A percentile compares a stretch with the other conserved stretches of the same genome.
phyloP scores from a whole-genome alignment of 2,797 vertebrate genomes.

The Phataginus tetradactyla region DNA sequence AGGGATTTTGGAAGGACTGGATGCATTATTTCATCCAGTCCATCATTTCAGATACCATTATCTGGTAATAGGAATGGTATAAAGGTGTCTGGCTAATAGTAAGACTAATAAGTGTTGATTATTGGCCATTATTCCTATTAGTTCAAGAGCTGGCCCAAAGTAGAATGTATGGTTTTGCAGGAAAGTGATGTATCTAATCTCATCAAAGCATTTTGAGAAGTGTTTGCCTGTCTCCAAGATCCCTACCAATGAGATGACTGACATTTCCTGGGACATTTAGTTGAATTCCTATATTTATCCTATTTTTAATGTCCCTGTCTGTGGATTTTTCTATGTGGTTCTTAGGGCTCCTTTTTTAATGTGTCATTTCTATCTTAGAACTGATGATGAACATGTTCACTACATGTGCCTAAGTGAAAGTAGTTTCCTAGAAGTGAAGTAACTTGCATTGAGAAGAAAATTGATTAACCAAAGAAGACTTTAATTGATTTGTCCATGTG shows the following conservation, averaged over 20 bases:
- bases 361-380: conserved; percentile 12
- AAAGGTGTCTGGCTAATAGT: background rate
- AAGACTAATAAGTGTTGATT: conserved; percentile 27
- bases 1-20: background rate
- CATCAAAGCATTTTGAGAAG: background rate
- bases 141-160: background rate
- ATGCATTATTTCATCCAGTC: background rate
- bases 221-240: background rate
- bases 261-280: conserved; percentile 5
- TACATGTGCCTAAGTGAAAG: conserved; percentile 40
- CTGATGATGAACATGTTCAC: conserved; percentile 44
- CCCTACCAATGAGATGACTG: background rate
- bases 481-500: conserved; percentile 69
- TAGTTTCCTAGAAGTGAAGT: conserved; percentile 23
- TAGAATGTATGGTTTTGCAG: conserved; percentile 8
- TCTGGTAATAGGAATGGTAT: no score
- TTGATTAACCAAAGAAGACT: conserved; percentile 75
- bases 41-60: no score
- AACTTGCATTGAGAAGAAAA: conserved; percentile 58
- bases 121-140: conserved; percentile 3
- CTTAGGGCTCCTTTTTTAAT: background rate
- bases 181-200: conserved; percentile 30
- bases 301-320: conserved; percentile 16
- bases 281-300: conserved; percentile 14
- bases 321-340: conserved; percentile 36